phyloP scores from a whole-genome alignment of 1,140 invertebrate species.

The Lanistes nyassanus region DNA sequence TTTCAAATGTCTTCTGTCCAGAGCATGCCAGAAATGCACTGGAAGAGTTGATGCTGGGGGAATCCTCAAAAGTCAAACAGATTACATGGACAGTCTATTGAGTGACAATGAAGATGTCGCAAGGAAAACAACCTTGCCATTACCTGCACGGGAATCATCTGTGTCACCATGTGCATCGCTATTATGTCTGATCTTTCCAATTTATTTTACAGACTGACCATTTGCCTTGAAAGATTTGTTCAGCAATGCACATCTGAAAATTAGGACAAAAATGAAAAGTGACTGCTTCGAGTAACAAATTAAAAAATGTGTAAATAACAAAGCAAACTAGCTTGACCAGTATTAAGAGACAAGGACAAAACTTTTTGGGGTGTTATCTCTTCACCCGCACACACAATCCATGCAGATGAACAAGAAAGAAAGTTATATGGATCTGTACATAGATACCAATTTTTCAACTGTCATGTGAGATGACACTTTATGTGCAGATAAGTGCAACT shows the following conservation, averaged over 20 bases:
- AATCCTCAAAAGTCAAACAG: constrained; percentile 50
- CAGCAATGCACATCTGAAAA: too few species aligned
- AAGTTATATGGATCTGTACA: too few species aligned
- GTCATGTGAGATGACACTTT: too few species aligned
- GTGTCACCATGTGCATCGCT: background rate
- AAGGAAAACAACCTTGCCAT: background rate
- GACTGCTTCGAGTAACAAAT: background rate
- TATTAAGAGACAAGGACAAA: background rate
- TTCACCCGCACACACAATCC: background rate
- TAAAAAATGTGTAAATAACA: too few species aligned
- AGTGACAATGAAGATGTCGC: background rate
- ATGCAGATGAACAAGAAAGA: too few species aligned
- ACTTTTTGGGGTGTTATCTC: background rate
- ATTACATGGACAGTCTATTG: constrained; percentile 62
- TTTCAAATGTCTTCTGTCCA: constrained; percentile 31
- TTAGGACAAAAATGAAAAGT: background rate
- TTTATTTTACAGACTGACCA: background rate
- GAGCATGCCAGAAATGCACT: constrained; percentile 54
- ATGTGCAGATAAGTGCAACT: too few species aligned
- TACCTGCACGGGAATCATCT: background rate
- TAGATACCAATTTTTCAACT: too few species aligned
- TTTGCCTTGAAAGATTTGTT: too few species aligned
- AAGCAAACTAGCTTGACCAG: background rate
- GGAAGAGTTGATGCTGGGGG: constrained; percentile 45
- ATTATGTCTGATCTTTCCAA: background rate